Conservation (phyloP, 2,113 vertebrate species). For the Cichladusa arquata region DNA sequence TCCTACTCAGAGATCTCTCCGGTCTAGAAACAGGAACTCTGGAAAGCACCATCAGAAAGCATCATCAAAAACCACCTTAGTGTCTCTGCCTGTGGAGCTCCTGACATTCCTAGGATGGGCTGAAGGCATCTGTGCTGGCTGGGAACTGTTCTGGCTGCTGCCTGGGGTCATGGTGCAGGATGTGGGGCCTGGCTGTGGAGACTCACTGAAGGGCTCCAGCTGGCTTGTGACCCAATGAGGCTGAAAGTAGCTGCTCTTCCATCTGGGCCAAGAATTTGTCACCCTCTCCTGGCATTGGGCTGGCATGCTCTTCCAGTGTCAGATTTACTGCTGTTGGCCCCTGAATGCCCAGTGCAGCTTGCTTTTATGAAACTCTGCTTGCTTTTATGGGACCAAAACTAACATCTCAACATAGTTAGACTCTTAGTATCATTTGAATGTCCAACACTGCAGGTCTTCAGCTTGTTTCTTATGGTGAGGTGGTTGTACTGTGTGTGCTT, state of each 20-base stretch:
- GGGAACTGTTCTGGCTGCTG: not conserved
- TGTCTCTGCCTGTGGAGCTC: not conserved
- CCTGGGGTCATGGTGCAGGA: not conserved
- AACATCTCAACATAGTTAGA: not conserved
- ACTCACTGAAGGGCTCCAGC: not conserved
- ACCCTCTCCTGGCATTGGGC: not conserved
- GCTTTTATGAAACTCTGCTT: not conserved
- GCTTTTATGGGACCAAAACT: not conserved
- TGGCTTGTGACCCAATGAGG: not conserved
- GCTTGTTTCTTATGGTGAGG: not conserved
- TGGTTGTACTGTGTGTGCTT: not conserved
- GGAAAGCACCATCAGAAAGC: not conserved
- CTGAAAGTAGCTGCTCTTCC: not conserved
- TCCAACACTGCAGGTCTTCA: not conserved
- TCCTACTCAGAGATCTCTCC: not conserved
- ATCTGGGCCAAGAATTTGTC: not conserved
- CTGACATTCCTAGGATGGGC: not conserved
- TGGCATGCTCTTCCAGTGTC: not conserved
- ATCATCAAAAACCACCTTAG: not conserved
- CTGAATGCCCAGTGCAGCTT: fast-evolving
- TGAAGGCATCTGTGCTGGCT: fast-evolving
- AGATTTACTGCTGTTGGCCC: not conserved
- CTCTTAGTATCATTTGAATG: not conserved
- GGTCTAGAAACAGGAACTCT: not conserved
- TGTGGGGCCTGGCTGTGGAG: not conserved